Evolutionary conservation across 2,113 vertebrate species (phyloP), one percentile per base, ranked within the genome.

Genomic region (Origma solitaria): DNA sequence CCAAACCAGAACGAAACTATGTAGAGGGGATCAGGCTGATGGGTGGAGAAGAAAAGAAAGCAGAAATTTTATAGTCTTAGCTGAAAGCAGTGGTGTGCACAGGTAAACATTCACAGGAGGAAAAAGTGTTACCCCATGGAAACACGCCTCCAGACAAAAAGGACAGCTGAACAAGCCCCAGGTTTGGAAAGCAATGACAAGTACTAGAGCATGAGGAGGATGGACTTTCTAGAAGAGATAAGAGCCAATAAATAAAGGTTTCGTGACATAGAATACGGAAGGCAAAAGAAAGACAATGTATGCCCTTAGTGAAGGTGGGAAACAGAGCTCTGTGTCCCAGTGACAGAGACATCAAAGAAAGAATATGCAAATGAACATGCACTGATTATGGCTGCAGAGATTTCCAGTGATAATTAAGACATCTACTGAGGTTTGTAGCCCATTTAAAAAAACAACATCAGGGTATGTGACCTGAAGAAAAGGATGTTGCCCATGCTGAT

Each of bases 1-100:
- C 60, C 51, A 81, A 92, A 94, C 61, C 35, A 92, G 47, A 92
- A 80, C 25, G 13, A 73, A 50, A 66, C 33, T 86, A 49, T 86
- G 60, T 37, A 83, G 56, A 83, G 19, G 4, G 10, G 18, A 58
- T 21, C 35, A 33, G 54, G 35, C 11, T 90, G 66, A 80, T 38
- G 42, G 21, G 22, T 22, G 37, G 33, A 12, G 1, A 20, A 35
- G 53, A 56, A 58, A 76, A 35, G 23, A 38, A 13, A 73, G 14
- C 27, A 70, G 66, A 62, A 49, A 86, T 86, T 77, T 88, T 83
- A 51, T 35, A 58, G 31, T 28, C 14, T 14, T 30, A 78, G 33
- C 47, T 83, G 76, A 73, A 86, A 83, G 51, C 20, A 73, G 38
- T 9, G 13, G 7, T 17, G 8, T 37, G n/a, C 21, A 77, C n/a